Evolutionary conservation across 2,113 vertebrate genomes (phyloP), one percentile per base, ranked within the genome.

Genomic region (Gymnocephalus cernua): DNA sequence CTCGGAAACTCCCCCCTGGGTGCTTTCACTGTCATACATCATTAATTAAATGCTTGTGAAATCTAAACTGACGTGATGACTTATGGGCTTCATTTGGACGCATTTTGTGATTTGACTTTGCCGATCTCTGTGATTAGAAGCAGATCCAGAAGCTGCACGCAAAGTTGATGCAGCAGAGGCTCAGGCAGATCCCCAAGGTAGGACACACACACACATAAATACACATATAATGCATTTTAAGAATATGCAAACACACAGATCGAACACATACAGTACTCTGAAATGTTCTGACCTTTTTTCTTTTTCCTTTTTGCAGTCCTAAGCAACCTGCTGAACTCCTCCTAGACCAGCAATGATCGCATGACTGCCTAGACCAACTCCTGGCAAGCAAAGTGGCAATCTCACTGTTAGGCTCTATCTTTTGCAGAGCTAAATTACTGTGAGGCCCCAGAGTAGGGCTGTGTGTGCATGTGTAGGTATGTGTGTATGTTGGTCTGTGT

Each of bases 101-200:
- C 14, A 6, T 29, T 57, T 73, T 74, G 44, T 23, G 3, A n/a
- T 79, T 74, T 89, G 59, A 73, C 48, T 79, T 54, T 70, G 8
- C 57, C 66, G 4, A 18, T 82, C 29, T 61, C 16, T 84, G 51
- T 66, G 45, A 76, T 48, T 71, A 89, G 84, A 90, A 85, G 90
- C 86, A 0, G 93, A 95, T 68, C 88, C 90, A 16, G 95, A 95
- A 63, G 91, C 79, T 11, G 90, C 83, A 12, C 90, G 87, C 69
- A 95, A 93, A 83, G 89, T 84, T 19, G 90, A 93, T 14, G 61
- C 83, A 56, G 82, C 83, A 23, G 93, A 91, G 71, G 92, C 84
- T 27, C 89, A 94, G 75, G 76, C 89, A 8, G 93, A 95, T 54
- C 90, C 95, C 66, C 93, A 95, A 71, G 92, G 95, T 95, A 91